Conservation (phyloP, 2,888 invertebrate genomes). For the Anthrax anthrax region DNA sequence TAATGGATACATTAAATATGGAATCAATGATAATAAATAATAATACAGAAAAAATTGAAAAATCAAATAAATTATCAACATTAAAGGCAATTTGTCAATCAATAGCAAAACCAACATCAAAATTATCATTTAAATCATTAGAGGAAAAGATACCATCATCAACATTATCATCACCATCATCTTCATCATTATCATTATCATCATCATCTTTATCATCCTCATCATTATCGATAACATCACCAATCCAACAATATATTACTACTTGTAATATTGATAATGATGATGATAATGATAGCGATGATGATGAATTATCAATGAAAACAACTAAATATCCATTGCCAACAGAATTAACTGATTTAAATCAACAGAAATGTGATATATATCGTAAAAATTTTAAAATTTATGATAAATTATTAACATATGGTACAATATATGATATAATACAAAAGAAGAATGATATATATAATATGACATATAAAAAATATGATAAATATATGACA, state of each 20-base stretch:
- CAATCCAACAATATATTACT: too few species aligned
- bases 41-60: neutral
- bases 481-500: slow-evolving; percentile 35
- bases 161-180: neutral
- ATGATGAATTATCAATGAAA: too few species aligned
- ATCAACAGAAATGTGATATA: slow-evolving; percentile 9
- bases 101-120: slow-evolving; percentile 4
- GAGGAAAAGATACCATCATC: neutral
- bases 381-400: slow-evolving; percentile 32
- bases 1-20: neutral
- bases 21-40: neutral
- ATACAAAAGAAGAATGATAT: slow-evolving; percentile 32
- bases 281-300: too few species aligned
- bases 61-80: slow-evolving; percentile 1
- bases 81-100: slow-evolving; percentile 9
- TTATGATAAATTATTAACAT: slow-evolving; percentile 30
- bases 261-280: neutral
- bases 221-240: too few species aligned
- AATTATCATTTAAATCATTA: slow-evolving; percentile 2
- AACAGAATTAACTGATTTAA: neutral
- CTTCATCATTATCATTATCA: neutral
- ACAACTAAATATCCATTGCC: too few species aligned
- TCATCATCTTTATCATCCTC: too few species aligned
- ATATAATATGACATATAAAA: slow-evolving; percentile 29
- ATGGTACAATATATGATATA: slow-evolving; percentile 35